phyloP scores from a whole-genome alignment of 2,113 vertebrate species.

The Ageneiosus marmoratus region DNA sequence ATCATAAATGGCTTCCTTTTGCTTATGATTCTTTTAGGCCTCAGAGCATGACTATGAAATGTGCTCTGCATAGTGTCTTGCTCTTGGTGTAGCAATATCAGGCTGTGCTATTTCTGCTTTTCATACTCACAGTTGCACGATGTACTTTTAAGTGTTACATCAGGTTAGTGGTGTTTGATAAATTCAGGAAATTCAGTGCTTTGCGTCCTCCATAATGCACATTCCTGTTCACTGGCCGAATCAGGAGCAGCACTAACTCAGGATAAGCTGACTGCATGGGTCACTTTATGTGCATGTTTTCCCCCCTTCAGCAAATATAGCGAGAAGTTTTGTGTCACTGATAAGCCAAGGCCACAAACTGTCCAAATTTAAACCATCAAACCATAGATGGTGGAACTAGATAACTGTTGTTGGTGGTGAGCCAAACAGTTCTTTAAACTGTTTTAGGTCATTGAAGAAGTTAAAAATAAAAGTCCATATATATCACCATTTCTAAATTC shows the following conservation, averaged over 20 bases:
- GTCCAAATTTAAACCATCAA: background rate
- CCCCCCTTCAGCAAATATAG: background rate
- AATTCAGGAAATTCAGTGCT: background rate
- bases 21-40: too few relatives aligned
- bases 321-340: background rate
- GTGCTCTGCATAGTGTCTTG: background rate
- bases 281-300: too few relatives aligned
- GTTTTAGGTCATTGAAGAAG: background rate
- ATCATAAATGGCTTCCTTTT: background rate
- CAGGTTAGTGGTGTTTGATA: background rate
- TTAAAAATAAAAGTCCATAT: background rate
- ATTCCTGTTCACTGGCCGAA: background rate
- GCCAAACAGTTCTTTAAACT: background rate
- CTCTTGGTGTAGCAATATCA: background rate
- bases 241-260: too few relatives aligned
- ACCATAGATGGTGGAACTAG: background rate
- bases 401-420: background rate
- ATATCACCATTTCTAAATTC: background rate
- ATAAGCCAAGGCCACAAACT: background rate
- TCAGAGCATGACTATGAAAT: background rate
- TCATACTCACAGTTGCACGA: background rate
- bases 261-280: too few relatives aligned
- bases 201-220: background rate
- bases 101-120: background rate
- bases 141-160: background rate